Evolutionary conservation across 2,888 invertebrate genomes (phyloP), one percentile per base, ranked within the genome.

Genomic region (Cheilosia vulpina): DNA sequence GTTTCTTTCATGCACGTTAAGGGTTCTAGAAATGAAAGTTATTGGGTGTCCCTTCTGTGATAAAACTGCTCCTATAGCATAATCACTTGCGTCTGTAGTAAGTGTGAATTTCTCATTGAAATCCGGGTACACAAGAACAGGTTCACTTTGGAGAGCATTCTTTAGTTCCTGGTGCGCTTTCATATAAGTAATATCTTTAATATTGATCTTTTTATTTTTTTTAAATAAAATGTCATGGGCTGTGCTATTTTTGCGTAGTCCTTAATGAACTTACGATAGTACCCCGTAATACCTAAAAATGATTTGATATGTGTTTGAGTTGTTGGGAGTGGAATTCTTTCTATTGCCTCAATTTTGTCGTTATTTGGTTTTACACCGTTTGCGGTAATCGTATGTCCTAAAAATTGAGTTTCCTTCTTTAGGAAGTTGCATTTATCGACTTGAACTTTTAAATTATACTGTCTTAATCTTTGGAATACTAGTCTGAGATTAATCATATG

Each of bases 381-480:
- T 4, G 88, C 60, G 1, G 89, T 88, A 17, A 91, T 82, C 3
- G 89, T 60, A 68, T 89, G 90, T 2, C 90, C 90, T 19, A 91
- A 21, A 4, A 21, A 84, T 0, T 89, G 83, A 82, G 88, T 87
- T 57, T 88, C 87, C 19, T 52, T 63, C 41, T 58, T 57, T 7
- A 89, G 60, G 71, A 89, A 89, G 68, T 89, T n/a, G n/a, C n/a
- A n/a, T n/a, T n/a, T n/a, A n/a, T n/a, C n/a, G n/a, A n/a, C n/a
- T n/a, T n/a, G n/a, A n/a, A n/a, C n/a, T n/a, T 89, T 88, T 15
- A 89, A 76, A 57, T 88, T 88, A 21, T 63, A 63, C n/a, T 66
- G 27, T 13, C n/a, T 45, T 55, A 68, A 13, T 57, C 34, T 55
- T 24, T 57, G 43, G 27, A 89, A 88, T 9, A 89, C 88, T 65